Conservation (phyloP, 2,113 vertebrate species). For the Pagrus major region DNA sequence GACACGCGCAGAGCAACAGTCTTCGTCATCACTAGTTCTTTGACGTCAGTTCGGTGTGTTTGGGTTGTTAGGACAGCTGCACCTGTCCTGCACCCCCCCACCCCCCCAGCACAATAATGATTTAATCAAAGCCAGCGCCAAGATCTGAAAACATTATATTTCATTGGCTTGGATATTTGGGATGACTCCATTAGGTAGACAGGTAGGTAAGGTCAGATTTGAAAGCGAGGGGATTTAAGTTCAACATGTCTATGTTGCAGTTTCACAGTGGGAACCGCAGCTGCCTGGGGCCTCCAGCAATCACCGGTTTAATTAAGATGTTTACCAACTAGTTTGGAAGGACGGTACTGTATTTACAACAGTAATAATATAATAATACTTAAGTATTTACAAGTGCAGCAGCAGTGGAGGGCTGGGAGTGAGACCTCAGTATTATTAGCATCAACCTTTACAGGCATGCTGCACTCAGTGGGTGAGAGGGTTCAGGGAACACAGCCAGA, state of each 20-base stretch:
- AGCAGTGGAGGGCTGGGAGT: conserved; percentile 25
- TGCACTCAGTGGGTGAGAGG: conserved; percentile 58
- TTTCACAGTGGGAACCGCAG: not conserved
- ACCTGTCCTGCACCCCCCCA: not conserved
- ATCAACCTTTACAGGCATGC: conserved; percentile 82
- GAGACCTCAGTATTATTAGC: conserved; percentile 81
- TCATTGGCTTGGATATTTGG: not conserved
- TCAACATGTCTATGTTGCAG: not conserved
- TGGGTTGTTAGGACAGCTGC: no score
- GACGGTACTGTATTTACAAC: conserved; percentile 18
- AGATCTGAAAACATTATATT: not conserved
- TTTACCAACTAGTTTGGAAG: conserved; percentile 10
- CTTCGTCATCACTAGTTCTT: no score
- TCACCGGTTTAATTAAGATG: not conserved
- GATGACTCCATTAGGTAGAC: no score
- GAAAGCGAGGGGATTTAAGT: not conserved
- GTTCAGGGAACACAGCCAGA: conserved; percentile 66
- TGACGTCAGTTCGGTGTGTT: no score
- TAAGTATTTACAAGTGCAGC: conserved; percentile 59
- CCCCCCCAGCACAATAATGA: no score
- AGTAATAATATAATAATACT: conserved; percentile 33
- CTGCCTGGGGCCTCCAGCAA: not conserved
- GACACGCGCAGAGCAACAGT: no score
- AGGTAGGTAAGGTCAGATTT: not conserved
- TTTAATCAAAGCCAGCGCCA: not conserved